A percentile compares a stretch with the other conserved stretches of the same genome.
Evolutionary conservation across 2,113 vertebrate species (phyloP).

Genomic region (Bos taurus): DNA sequence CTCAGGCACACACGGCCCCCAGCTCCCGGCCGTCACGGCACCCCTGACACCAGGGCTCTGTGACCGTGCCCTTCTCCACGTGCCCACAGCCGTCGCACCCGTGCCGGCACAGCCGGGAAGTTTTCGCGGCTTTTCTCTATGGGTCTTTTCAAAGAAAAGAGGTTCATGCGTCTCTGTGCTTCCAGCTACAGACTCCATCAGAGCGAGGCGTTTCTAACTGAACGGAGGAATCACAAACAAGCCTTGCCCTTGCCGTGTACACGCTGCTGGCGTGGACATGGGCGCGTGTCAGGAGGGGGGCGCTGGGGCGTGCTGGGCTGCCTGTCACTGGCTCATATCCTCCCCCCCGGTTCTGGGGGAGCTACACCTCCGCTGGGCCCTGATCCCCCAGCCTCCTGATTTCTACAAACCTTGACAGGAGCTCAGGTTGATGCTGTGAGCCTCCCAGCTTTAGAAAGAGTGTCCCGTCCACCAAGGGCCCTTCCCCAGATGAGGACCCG

Average conservation of each 20-base stretch:
- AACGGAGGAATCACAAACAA: rapidly evolving
- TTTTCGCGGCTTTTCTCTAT: not conserved
- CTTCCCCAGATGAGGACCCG: not conserved
- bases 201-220: not conserved
- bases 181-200: not conserved
- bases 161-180: rapidly evolving
- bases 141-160: not conserved
- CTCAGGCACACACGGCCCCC: not conserved
- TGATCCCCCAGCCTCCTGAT: rapidly evolving
- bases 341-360: not conserved
- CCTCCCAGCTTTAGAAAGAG: too few species aligned
- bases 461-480: too few species aligned
- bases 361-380: rapidly evolving
- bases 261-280: rapidly evolving
- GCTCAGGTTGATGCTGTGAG: rapidly evolving
- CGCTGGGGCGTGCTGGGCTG: rapidly evolving
- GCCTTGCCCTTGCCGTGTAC: rapidly evolving
- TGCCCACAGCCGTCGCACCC: not conserved
- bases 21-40: rapidly evolving
- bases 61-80: rapidly evolving
- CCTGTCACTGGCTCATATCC: not conserved
- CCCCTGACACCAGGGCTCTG: rapidly evolving
- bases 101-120: rapidly evolving
- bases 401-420: rapidly evolving
- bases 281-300: rapidly evolving